phyloP scores from a whole-genome alignment of 2,113 vertebrate species.

The Thymallus thymallus region DNA sequence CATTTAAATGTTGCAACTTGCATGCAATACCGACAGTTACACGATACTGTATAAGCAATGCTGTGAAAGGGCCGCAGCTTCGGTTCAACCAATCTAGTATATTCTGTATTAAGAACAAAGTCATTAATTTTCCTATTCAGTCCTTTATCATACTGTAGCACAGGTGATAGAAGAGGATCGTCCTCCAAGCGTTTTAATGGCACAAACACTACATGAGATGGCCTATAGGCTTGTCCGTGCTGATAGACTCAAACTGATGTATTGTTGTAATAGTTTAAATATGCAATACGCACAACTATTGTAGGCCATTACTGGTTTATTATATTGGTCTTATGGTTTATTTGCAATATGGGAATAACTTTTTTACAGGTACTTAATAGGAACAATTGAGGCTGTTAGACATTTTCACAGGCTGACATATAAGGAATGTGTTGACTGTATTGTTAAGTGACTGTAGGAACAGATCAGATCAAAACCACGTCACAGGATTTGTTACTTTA shows the following conservation, averaged over 20 bases:
- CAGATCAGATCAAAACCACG: too few relatives aligned
- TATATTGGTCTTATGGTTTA: background rate
- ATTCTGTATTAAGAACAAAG: too few relatives aligned
- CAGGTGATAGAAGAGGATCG: background rate
- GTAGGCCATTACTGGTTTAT: background rate
- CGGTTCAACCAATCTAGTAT: too few relatives aligned
- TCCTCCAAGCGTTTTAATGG: background rate
- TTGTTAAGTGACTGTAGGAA: background rate
- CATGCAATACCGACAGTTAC: constrained; percentile 12
- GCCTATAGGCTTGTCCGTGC: background rate
- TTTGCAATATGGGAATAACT: background rate
- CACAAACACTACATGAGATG: background rate
- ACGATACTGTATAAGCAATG: too few relatives aligned
- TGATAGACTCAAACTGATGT: constrained; percentile 25
- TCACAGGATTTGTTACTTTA: too few relatives aligned
- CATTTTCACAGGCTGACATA: background rate
- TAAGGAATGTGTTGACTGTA: background rate
- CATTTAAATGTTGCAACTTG: background rate
- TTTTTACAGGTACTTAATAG: too few relatives aligned
- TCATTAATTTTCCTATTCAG: too few relatives aligned
- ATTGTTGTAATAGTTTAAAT: background rate
- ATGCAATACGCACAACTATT: constrained; percentile 19
- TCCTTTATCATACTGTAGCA: background rate
- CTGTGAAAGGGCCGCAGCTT: too few relatives aligned
- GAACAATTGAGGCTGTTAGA: background rate